Evolutionary conservation across 2,888 invertebrate species (phyloP), one percentile per base, ranked within the genome.

Genomic region (Athalia cordata): DNA sequence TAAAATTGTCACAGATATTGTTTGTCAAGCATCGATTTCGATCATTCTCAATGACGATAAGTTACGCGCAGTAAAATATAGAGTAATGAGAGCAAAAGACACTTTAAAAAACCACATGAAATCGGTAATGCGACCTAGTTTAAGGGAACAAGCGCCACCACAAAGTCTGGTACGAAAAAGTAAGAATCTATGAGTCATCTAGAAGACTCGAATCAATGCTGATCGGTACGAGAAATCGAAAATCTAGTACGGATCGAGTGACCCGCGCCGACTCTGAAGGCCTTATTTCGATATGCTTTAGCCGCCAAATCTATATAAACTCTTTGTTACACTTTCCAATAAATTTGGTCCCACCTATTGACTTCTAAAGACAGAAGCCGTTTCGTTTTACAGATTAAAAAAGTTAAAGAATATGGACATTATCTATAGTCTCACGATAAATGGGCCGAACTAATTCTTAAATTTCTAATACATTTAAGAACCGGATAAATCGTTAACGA

Each of bases 141-240:
- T 75, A 62, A 50, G 75, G 62, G 75, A 62, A 62, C 50, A 61
- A 75, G 43, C 75, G 75, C 49, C 75, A 75, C 75, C 75, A 43
- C 75, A 75, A 62, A 75, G 75, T 62, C 62, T 61, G 29, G 50
- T 62, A 15, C 59, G 49, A 50, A 75, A 52, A 57, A 75, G 62
- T 64, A 64, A 50, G 55, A 64, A 75, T 75, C 62, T 62, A 62
- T 75, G 75, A 75, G 62, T 75, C 75, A 75, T 43, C 62, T 75
- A 64, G 61, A 64, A 75, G 75, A 75, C 62, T 61, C 62, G 75
- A 52, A 43, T 62, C 75, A 75, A 75, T 75, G 52, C 64, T 62
- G 75, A 75, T 75, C 75, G 61, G 75, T 75, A 75, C 62, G 75
- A 75, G 75, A 75, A 75, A 75, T 75, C 75, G 61, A 75, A 75